Evolutionary conservation across 2,797 vertebrate species (phyloP), one percentile per base, ranked within the genome.

Genomic region (Zenarchopterus dispar): DNA sequence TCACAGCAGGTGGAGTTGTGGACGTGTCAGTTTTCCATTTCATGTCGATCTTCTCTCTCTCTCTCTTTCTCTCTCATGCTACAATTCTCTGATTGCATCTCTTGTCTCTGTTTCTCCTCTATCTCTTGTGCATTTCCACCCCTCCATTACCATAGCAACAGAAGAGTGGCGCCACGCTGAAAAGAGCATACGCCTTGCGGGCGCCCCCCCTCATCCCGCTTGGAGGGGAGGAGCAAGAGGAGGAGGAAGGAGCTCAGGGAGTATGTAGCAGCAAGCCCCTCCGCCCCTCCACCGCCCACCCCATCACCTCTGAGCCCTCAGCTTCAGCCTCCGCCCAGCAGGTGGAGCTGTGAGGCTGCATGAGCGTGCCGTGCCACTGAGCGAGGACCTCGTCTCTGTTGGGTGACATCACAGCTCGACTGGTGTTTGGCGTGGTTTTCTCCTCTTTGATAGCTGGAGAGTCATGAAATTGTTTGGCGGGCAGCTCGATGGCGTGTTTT

Each of bases 211-310:
- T 93, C 85, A 94, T 94, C 88, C 70, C 88, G 70, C 82, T 93
- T 19, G 48, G 79, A 84, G 91, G 79, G 72, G 92, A 91, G 81
- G 90, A 87, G 55, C 54, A 57, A 5, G 84, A 92, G 53, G 85
- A 93, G 64, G 90, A 93, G 79, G 89, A 92, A 84, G 92, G 92
- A 88, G 91, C 88, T 85, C 93, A 94, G 91, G 93, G 91, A 94
- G 93, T 94, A 94, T 73, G 93, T 94, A 42, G 41, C 22, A 54
- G 46, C 15, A 9, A 36, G 11, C 8, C 50, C 74, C 62, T 8
- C 28, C 33, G 42, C 53, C 42, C 42, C 45, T 23, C 64, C 67
- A 75, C 94, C 7, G 28, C 52, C 70, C 73, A 75, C 69, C 23
- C 57, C 69, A 13, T 67, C 62, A 82, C 75, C 39, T 56, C 57